Evolutionary conservation across 2,113 vertebrate genomes (phyloP).

Genomic region (Cheirogaleus medius): DNA sequence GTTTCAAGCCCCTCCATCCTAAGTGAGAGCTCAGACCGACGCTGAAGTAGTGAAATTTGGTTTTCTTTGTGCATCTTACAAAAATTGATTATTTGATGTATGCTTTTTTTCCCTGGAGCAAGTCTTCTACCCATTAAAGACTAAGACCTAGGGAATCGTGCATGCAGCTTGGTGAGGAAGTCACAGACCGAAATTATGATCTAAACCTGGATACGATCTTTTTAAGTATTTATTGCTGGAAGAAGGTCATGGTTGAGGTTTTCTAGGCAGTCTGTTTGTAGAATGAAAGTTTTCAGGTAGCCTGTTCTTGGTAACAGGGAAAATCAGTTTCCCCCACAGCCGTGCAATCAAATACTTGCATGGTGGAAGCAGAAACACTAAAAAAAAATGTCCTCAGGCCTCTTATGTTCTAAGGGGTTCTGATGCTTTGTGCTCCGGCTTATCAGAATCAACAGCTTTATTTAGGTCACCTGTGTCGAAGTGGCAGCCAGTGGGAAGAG

Average conservation of each 20-base stretch:
- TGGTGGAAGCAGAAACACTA: neutral
- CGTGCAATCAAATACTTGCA: neutral
- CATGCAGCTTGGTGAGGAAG: neutral
- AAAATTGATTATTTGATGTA: neutral
- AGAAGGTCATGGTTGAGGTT: neutral
- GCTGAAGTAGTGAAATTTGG: neutral
- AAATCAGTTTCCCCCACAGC: neutral
- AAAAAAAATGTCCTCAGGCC: neutral
- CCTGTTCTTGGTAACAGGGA: neutral
- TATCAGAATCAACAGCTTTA: neutral
- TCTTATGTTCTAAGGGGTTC: neutral
- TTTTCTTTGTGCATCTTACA: neutral
- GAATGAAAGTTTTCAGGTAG: neutral
- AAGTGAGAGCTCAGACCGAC: neutral
- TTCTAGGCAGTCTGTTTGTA: neutral
- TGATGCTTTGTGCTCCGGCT: neutral
- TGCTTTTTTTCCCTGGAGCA: neutral
- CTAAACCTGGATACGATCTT: neutral
- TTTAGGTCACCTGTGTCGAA: neutral
- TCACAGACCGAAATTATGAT: neutral
- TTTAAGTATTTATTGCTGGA: neutral
- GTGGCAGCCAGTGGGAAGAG: neutral
- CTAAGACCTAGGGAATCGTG: neutral
- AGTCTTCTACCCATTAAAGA: neutral
- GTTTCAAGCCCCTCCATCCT: neutral